A percentile compares a stretch with the other conserved stretches of the same genome.
These are phyloP conservation scores for Tylochromis polylepis DNA, from an alignment of 2,113 vertebrate genomes.

Conservation along the genomic window DNA sequence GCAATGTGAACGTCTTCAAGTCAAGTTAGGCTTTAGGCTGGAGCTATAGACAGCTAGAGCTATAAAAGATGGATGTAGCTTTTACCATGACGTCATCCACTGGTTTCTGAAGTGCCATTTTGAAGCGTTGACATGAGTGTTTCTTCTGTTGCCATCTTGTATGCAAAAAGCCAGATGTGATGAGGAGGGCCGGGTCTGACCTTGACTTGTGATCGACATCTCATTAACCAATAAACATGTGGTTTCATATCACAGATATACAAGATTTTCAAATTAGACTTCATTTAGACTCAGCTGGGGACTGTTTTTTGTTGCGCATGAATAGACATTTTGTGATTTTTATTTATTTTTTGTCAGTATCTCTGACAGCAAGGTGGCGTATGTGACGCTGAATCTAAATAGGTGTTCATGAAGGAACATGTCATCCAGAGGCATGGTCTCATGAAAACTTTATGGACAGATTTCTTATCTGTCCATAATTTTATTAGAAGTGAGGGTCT, in stretches of 20 bases:
- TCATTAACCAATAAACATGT: background rate
- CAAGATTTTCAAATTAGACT: background rate
- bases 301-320: background rate
- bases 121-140: background rate
- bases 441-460: rapidly evolving
- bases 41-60: background rate
- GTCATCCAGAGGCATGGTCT: too few species aligned
- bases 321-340: background rate
- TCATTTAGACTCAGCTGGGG: background rate
- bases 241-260: background rate
- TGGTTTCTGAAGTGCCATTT: background rate
- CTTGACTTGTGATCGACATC: background rate
- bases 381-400: rapidly evolving
- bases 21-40: background rate
- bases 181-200: background rate
- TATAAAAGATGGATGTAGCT: background rate
- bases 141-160: background rate
- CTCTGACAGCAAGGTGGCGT: background rate
- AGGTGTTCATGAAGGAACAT: rapidly evolving
- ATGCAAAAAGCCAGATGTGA: background rate
- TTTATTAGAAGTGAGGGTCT: background rate
- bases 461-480: background rate
- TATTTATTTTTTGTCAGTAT: background rate
- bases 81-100: background rate
- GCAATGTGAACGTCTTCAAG: background rate